Evolutionary conservation across 1,140 invertebrate genomes (phyloP).

Genomic region (Calycopis cecrops): DNA sequence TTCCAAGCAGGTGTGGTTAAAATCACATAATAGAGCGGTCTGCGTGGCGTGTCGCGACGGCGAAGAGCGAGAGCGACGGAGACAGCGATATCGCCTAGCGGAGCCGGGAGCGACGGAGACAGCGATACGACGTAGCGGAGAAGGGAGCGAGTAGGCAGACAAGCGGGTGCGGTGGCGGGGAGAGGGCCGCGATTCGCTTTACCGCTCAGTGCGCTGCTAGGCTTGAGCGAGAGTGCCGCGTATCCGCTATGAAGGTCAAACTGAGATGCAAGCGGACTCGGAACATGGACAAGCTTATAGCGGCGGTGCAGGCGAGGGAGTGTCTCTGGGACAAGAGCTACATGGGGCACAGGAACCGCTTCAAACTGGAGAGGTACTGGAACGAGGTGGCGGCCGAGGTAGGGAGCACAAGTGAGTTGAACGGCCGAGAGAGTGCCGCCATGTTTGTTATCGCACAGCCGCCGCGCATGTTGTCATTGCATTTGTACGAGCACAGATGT

Average conservation of each 20-base stretch:
- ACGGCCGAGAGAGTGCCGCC: conserved; percentile 38
- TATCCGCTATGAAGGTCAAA: conserved; percentile 54
- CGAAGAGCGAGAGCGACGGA: conserved; percentile 15
- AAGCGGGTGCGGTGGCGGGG: conserved; percentile 30
- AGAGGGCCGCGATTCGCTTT: conserved; percentile 25
- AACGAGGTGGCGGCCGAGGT: conserved; percentile 65
- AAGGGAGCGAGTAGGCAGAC: conserved; percentile 30
- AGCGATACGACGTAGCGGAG: conserved; percentile 32
- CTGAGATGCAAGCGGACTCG: conserved; percentile 47
- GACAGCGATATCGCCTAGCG: conserved; percentile 17
- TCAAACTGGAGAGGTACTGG: conserved; percentile 67
- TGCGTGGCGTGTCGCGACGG: conserved; percentile 35
- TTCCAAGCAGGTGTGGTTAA: conserved; percentile 7
- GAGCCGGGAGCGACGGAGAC: conserved; percentile 34
- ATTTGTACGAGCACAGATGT: too few species aligned
- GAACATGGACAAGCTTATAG: conserved; percentile 65
- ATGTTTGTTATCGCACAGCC: conserved; percentile 24
- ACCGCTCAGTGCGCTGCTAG: conserved; percentile 38
- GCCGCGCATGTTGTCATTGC: conserved; percentile 2
- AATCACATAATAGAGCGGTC: conserved; percentile 29
- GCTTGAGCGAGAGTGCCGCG: conserved; percentile 41
- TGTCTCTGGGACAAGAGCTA: conserved; percentile 68
- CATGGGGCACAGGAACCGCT: conserved; percentile 60
- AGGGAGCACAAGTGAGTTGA: conserved; percentile 64
- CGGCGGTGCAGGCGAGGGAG: conserved; percentile 61